A percentile compares a stretch with the other conserved stretches of the same genome.
These are phyloP conservation scores for Tiliacea citrago DNA, from an alignment of 2,888 invertebrate genomes.

Conservation along the genomic window DNA sequence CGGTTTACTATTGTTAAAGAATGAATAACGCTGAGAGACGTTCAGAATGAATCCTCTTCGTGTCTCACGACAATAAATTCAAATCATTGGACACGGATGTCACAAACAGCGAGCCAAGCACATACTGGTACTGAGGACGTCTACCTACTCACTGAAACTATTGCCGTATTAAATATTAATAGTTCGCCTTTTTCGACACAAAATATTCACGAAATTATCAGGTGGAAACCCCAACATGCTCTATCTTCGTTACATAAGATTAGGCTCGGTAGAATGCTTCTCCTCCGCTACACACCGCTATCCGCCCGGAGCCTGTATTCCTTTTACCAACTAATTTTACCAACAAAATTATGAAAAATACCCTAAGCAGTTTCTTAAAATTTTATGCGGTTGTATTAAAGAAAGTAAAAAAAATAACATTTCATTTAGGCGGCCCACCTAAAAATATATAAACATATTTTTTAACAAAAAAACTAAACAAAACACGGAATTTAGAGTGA, in stretches of 20 bases:
- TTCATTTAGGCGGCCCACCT: conserved; percentile 60
- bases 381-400: conserved; percentile 60
- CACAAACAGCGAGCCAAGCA: conserved; percentile 61
- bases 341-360: conserved; percentile 57
- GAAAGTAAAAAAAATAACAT: conserved; percentile 64
- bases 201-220: conserved; percentile 24
- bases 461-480: conserved; percentile 73
- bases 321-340: conserved; percentile 49
- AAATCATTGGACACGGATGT: conserved; percentile 63
- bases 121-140: conserved; percentile 63
- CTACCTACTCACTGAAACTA: conserved; percentile 17
- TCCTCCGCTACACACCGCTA: conserved; percentile 2
- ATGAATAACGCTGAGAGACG: conserved; percentile 64
- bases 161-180: conserved; percentile 33
- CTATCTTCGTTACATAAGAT: conserved; percentile 28
- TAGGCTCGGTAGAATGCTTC: conserved; percentile 28
- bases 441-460: conserved; percentile 66
- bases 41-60: conserved; percentile 62
- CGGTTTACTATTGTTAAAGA: conserved; percentile 66
- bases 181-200: conserved; percentile 2
- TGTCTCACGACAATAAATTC: conserved; percentile 63
- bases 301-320: conserved; percentile 19
- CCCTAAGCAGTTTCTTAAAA: conserved; percentile 60
- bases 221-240: conserved; percentile 1
- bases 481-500: conserved; percentile 77